phyloP scores from a whole-genome alignment of 23 tunicate species.

The Ciona savignyi region DNA sequence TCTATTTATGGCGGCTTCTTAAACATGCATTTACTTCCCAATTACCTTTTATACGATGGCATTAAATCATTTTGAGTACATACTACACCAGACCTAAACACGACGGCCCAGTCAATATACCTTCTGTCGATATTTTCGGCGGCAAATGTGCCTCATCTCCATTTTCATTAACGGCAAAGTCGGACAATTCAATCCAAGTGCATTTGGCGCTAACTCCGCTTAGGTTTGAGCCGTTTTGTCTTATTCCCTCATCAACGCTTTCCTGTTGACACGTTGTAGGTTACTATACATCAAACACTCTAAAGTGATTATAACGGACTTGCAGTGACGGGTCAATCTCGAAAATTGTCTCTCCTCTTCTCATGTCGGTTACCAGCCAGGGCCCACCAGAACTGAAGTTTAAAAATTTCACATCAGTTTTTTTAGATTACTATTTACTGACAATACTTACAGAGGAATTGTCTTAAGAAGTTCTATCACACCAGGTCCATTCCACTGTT shows the following conservation, averaged over 20 bases:
- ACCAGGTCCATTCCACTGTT: conserved; percentile 95
- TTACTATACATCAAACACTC: too few species aligned
- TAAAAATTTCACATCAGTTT: not conserved
- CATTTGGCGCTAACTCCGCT: conserved; percentile 93
- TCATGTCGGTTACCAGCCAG: conserved; percentile 91
- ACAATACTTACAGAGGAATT: conserved; percentile 61
- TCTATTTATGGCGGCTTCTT: too few species aligned
- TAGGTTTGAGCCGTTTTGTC: conserved; percentile 59
- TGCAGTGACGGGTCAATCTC: conserved; percentile 79
- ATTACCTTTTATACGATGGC: too few species aligned
- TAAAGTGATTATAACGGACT: conserved; percentile 7
- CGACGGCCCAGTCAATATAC: too few species aligned
- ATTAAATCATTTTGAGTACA: too few species aligned
- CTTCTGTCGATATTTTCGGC: conserved; percentile 68
- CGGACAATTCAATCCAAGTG: conserved; percentile 49
- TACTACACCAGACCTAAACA: too few species aligned
- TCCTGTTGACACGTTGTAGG: too few species aligned
- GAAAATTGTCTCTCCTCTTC: conserved; percentile 87
- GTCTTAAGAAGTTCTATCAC: conserved; percentile 72
- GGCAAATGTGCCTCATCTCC: conserved; percentile 27
- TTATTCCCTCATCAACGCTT: conserved; percentile 71
- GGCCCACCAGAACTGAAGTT: conserved; percentile 66
- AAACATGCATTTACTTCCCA: too few species aligned
- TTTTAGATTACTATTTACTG: not conserved
- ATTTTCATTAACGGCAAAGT: not conserved